Base-by-base conservation (phyloP, 2,113 vertebrate genomes). In the Heloderma charlesbogerti region DNA sequence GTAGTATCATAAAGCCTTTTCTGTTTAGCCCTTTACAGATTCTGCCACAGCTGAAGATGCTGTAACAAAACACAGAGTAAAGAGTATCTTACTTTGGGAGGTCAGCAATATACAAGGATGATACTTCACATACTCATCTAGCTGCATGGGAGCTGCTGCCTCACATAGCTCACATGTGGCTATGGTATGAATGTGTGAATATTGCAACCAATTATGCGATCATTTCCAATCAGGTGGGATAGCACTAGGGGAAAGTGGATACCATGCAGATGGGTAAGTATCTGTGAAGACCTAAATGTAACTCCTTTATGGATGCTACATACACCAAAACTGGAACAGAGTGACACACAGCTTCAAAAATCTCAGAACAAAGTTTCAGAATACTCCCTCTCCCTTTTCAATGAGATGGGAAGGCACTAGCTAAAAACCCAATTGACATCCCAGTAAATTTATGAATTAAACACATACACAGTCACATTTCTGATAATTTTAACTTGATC, bases 11-110 rank as follows among this genome's bases (percentile, higher is more conserved):
- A 20, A 78, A 57, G 71, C n/a, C 0, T 88, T 82, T 79, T n/a
- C 29, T 85, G 5, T 37, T 13, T 67, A 29, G 18, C 12, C 63
- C 1, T 75, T 90, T 92, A 74, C 81, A 82, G 83, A 82, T 12
- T 77, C 34, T 69, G 34, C 34, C 74, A 80, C 9, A 13, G 78
- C 48, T 81, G 45, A 63, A 92, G 60, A 74, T 2, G 31, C 5
- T 20, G 37, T 77, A 29, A 63, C 22, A 37, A 20, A 89, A 94
- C 16, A 86, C 29, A 69, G 54, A 91, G 80, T 4, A 90, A 79
- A 72, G 51, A 48, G 16, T 86, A 45, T 72, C n/a, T 22, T 79
- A 1, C 37, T 92, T 89, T 0, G 72, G 40, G 31, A 45, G 40
- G 3, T 9, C 2, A 69, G 5, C 40, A 85, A 69, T 6, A 43